A percentile compares a stretch with the other conserved stretches of the same genome.
phyloP scores from a whole-genome alignment of 2,797 vertebrate genomes.

The Pygocentrus nattereri region DNA sequence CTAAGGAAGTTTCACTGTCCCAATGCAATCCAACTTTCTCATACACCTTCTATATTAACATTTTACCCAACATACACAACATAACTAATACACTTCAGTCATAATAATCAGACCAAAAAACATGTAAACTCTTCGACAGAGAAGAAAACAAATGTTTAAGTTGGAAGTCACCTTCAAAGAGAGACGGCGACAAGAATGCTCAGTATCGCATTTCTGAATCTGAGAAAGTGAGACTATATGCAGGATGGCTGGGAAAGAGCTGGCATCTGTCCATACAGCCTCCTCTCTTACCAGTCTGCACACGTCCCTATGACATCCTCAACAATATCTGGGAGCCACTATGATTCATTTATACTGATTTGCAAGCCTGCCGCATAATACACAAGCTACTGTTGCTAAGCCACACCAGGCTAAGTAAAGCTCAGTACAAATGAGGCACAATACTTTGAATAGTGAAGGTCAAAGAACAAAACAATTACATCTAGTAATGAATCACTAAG shows the following conservation, averaged over 20 bases:
- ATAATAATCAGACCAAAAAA: neutral
- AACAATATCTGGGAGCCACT: slow-evolving; percentile 39
- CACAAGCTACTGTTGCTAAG: slow-evolving; percentile 8
- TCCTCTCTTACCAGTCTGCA: slow-evolving; percentile 23
- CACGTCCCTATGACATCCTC: slow-evolving; percentile 33
- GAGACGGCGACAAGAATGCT: neutral
- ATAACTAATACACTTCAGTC: neutral
- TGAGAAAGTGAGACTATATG: slow-evolving; percentile 32
- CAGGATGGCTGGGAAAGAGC: slow-evolving; percentile 46
- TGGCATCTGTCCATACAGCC: slow-evolving; percentile 56
- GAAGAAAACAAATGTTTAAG: neutral
- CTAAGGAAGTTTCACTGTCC: too few species aligned
- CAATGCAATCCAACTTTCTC: neutral
- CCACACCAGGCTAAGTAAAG: neutral
- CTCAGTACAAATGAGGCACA: neutral
- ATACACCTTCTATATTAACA: neutral
- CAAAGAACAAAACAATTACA: neutral
- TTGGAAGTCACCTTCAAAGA: slow-evolving; percentile 44
- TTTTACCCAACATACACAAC: neutral
- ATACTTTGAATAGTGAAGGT: neutral
- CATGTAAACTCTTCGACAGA: neutral
- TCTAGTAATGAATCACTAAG: neutral
- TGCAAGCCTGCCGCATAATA: slow-evolving; percentile 40
- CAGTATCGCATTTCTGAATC: slow-evolving; percentile 47
- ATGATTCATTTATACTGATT: slow-evolving; percentile 52